Evolutionary conservation across 92 coral and sea anemone genomes (phyloP).

Genomic region (Isaurus tuberculatus): DNA sequence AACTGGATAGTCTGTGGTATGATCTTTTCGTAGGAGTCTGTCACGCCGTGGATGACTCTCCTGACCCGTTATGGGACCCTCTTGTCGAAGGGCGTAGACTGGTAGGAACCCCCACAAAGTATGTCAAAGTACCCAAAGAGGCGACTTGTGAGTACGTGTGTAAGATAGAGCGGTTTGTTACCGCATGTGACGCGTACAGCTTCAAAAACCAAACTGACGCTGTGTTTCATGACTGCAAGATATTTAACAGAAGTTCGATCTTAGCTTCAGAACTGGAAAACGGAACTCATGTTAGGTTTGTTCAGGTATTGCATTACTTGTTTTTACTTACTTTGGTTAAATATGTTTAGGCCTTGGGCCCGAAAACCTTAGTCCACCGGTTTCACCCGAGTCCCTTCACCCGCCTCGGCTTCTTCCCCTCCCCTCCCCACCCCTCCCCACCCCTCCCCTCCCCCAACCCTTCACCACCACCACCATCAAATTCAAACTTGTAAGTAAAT

Average conservation of each 20-base stretch:
- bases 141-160: neutral
- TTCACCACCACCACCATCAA: no score
- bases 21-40: neutral
- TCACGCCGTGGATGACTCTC: neutral
- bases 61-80: neutral
- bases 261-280: neutral
- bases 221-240: neutral
- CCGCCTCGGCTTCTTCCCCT: no score
- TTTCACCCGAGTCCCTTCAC: no score
- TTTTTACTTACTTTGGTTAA: neutral
- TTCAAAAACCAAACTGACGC: neutral
- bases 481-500: no score
- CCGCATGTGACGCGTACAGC: conserved; percentile 9
- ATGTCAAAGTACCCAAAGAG: neutral
- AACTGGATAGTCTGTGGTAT: no score
- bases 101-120: neutral
- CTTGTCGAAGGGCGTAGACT: neutral
- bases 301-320: neutral
- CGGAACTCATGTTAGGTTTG: neutral
- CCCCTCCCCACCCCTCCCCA: no score
- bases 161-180: neutral
- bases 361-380: no score
- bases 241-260: neutral
- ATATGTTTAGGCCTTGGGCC: neutral
- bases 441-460: no score